A percentile compares a stretch with the other conserved stretches of the same genome.
Conservation (phyloP, 2,113 vertebrate species). For the Castor canadensis region DNA sequence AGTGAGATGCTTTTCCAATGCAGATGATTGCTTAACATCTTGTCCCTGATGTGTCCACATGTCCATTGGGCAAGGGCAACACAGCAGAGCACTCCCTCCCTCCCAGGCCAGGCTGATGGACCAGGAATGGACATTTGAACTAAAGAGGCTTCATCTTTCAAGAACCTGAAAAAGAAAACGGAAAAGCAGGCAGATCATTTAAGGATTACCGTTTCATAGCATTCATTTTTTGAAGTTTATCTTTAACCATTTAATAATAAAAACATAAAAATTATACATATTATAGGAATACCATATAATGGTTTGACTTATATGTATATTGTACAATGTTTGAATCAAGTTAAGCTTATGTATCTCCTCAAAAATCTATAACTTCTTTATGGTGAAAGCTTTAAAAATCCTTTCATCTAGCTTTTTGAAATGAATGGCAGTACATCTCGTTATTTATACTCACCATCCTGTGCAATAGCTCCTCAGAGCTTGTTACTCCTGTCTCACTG, state of each 20-base stretch:
- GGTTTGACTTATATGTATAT: too few species aligned
- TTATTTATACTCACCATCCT: too few species aligned
- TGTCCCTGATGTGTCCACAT: not conserved
- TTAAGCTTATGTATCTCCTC: not conserved
- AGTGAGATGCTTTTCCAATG: not conserved
- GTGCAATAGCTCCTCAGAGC: too few species aligned
- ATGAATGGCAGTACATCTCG: not conserved
- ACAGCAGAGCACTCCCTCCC: not conserved
- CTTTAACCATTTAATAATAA: not conserved
- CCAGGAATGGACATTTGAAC: not conserved
- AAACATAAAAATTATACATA: not conserved
- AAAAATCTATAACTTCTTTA: not conserved
- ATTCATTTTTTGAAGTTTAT: not conserved
- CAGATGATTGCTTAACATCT: not conserved
- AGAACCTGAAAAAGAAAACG: not conserved
- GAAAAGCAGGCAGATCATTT: not conserved
- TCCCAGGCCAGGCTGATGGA: not conserved
- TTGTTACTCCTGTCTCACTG: too few species aligned
- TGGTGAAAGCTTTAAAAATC: not conserved
- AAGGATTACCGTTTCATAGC: not conserved
- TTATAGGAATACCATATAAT: not conserved
- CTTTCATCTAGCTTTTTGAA: not conserved
- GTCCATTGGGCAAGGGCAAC: not conserved
- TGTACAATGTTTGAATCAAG: not conserved
- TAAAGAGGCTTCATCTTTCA: not conserved